Conservation (phyloP, 2,113 vertebrate genomes). For the Cygnus buccinator region DNA sequence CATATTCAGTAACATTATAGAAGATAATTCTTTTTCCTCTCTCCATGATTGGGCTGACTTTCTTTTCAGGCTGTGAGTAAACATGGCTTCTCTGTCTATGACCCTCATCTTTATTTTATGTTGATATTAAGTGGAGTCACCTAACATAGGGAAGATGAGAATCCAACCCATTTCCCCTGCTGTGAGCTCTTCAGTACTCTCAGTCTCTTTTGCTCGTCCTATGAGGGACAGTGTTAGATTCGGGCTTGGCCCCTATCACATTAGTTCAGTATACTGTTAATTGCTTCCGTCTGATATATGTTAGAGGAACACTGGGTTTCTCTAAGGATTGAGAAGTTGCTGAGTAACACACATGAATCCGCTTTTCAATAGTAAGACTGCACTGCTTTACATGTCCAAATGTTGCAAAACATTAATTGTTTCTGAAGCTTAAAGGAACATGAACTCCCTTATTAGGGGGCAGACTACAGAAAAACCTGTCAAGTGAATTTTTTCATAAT, state of each 20-base stretch:
- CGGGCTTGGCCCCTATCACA: not conserved
- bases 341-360: not conserved
- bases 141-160: not conserved
- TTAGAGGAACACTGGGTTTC: not conserved
- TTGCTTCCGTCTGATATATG: not conserved
- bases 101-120: not conserved
- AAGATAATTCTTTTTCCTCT: not conserved
- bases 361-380: not conserved
- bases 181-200: not conserved
- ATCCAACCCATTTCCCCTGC: not conserved
- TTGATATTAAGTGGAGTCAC: not conserved
- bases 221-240: not conserved
- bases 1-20: not conserved
- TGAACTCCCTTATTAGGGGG: not conserved
- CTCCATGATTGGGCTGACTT: not conserved
- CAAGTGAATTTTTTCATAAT: not conserved
- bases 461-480: not conserved
- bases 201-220: rapidly evolving
- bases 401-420: not conserved
- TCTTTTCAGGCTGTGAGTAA: not conserved
- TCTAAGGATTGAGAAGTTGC: not conserved
- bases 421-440: not conserved
- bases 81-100: not conserved
- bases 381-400: not conserved
- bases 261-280: not conserved